Percentiles rank a stretch among this genome's conserved stretches.
Evolutionary conservation across 1,140 invertebrate species (phyloP).

Genomic region (Holcopasites calliopsidis): DNA sequence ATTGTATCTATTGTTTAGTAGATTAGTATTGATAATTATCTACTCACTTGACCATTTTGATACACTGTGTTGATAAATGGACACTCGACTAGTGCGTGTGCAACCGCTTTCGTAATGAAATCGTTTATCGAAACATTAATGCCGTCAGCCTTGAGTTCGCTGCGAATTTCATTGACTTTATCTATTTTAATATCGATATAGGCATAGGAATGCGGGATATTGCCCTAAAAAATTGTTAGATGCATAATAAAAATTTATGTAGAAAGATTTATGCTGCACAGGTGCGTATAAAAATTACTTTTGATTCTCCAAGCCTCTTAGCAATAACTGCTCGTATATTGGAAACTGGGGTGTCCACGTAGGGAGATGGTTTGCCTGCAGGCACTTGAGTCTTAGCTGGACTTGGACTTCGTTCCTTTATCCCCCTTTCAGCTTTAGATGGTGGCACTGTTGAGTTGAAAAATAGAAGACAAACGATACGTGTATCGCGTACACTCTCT

Average conservation of each 20-base stretch:
- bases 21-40: background rate
- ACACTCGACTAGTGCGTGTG: slow-evolving; percentile 92
- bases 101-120: slow-evolving; percentile 97
- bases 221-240: slow-evolving; percentile 66
- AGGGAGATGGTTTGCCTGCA: slow-evolving; percentile 75
- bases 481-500: too few relatives aligned
- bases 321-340: slow-evolving; percentile 95
- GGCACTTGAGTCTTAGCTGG: background rate
- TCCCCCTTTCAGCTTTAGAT: slow-evolving; percentile 3
- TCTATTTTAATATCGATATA: slow-evolving; percentile 93
- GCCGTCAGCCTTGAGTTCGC: slow-evolving; percentile 87
- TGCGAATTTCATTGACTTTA: slow-evolving; percentile 75
- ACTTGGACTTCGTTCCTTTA: background rate
- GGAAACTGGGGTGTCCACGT: slow-evolving; percentile 90
- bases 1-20: background rate
- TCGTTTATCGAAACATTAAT: slow-evolving; percentile 96
- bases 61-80: slow-evolving; percentile 90
- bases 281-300: slow-evolving; percentile 85
- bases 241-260: too few relatives aligned
- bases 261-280: too few relatives aligned
- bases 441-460: slow-evolving; percentile 12
- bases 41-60: slow-evolving; percentile 65
- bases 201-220: slow-evolving; percentile 98
- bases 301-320: slow-evolving; percentile 94
- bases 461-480: too few relatives aligned